Evolutionary conservation across 2,888 invertebrate species (phyloP).

Genomic region (Zhuqinia jingwanae): DNA sequence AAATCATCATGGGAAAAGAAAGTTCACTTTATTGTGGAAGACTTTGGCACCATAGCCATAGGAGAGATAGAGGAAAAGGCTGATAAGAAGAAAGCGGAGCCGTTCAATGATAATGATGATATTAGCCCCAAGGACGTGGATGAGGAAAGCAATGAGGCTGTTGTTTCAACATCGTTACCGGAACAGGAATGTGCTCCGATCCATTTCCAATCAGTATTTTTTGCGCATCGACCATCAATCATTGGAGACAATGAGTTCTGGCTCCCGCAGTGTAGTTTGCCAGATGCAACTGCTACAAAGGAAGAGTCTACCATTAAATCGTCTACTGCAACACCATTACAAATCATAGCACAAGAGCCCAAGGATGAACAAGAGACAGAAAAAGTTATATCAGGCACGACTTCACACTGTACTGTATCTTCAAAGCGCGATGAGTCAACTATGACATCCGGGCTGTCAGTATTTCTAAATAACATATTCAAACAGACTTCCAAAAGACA

Average conservation of each 20-base stretch:
- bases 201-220: constrained; percentile 52
- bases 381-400: too few relatives aligned
- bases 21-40: constrained; percentile 18
- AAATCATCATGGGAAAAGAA: constrained; percentile 18
- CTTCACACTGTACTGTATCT: not conserved
- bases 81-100: constrained; percentile 2
- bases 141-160: not conserved
- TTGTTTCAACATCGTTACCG: not conserved
- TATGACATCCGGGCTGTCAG: not conserved
- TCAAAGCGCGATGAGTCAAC: not conserved
- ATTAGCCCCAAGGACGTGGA: not conserved
- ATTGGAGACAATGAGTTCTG: constrained; percentile 65
- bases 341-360: not conserved
- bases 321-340: not conserved
- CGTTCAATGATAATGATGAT: not conserved
- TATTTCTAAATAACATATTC: constrained; percentile 45
- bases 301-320: not conserved
- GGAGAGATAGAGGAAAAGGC: constrained; percentile 31
- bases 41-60: not conserved
- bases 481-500: constrained; percentile 12
- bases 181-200: constrained; percentile 8
- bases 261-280: constrained; percentile 47
- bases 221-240: constrained; percentile 46
- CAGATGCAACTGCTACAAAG: not conserved
- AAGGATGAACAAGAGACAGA: not conserved